Conservation (phyloP, 2,797 vertebrate species). For the Onychomys arenicola region DNA sequence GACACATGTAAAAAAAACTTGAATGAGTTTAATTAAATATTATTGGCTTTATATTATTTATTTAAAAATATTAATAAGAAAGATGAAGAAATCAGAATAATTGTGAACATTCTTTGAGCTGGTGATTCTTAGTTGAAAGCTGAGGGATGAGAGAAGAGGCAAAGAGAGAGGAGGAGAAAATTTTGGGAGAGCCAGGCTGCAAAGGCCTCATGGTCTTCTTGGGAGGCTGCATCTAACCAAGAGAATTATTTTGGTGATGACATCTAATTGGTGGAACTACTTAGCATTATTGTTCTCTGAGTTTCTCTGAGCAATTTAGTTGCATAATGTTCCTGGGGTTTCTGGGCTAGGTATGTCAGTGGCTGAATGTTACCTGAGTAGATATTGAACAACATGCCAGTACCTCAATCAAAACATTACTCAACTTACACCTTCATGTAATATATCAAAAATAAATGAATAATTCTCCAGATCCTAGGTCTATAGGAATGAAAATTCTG, state of each 20-base stretch:
- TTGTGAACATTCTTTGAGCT: not conserved
- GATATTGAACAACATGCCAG: not conserved
- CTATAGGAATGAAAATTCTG: not conserved
- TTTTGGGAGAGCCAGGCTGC: not conserved
- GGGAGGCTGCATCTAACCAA: conserved; percentile 1
- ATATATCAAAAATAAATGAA: not conserved
- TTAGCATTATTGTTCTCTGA: conserved; percentile 30
- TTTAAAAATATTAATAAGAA: not conserved
- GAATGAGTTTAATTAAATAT: conserved; percentile 5
- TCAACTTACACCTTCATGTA: not conserved
- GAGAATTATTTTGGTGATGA: not conserved
- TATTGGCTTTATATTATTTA: not conserved
- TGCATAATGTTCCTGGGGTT: not conserved
- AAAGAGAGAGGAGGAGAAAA: not conserved
- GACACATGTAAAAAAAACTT: not conserved
- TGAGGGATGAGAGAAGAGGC: not conserved
- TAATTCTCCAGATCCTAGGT: not conserved
- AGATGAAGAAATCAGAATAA: not conserved
- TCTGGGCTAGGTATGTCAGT: not conserved
- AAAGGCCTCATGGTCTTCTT: conserved; percentile 3
- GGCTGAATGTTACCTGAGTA: not conserved
- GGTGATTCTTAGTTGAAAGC: not conserved
- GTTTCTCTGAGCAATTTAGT: not conserved
- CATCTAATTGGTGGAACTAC: not conserved
- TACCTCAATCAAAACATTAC: not conserved